A percentile compares a stretch with the other conserved stretches of the same genome.
phyloP scores from a whole-genome alignment of 2,888 invertebrate species.

The Sarcophaga variegata region DNA sequence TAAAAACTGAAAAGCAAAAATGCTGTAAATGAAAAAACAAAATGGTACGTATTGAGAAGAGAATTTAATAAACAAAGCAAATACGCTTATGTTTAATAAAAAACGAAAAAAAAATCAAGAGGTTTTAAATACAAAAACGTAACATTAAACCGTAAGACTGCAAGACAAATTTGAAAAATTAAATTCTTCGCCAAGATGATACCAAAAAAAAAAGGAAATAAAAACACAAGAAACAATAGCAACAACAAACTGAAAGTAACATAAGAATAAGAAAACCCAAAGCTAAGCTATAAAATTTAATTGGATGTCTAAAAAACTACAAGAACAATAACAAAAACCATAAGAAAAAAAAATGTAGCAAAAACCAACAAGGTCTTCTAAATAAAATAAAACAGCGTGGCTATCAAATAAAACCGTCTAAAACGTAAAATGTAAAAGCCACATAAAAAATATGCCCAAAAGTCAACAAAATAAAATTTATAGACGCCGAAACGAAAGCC shows the following conservation, averaged over 20 bases:
- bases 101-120: constrained; percentile 26
- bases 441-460: background rate
- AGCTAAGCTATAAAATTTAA: constrained; percentile 31
- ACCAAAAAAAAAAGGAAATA: background rate
- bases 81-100: constrained; percentile 3
- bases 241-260: constrained; percentile 1
- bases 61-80: constrained; percentile 60
- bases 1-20: background rate
- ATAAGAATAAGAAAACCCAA: constrained; percentile 15
- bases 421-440: background rate
- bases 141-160: constrained; percentile 1
- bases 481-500: no score
- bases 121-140: constrained; percentile 31
- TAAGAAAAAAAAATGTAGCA: background rate
- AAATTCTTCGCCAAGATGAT: background rate
- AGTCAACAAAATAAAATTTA: background rate
- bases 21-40: background rate
- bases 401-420: constrained; percentile 54
- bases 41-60: background rate
- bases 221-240: background rate
- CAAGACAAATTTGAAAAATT: background rate
- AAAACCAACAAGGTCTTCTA: constrained; percentile 49
- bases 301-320: constrained; percentile 33
- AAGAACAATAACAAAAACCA: background rate
- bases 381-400: constrained; percentile 1